These are phyloP conservation scores for Macropis europaea DNA, from an alignment of 2,888 invertebrate genomes.

Conservation along the genomic window DNA sequence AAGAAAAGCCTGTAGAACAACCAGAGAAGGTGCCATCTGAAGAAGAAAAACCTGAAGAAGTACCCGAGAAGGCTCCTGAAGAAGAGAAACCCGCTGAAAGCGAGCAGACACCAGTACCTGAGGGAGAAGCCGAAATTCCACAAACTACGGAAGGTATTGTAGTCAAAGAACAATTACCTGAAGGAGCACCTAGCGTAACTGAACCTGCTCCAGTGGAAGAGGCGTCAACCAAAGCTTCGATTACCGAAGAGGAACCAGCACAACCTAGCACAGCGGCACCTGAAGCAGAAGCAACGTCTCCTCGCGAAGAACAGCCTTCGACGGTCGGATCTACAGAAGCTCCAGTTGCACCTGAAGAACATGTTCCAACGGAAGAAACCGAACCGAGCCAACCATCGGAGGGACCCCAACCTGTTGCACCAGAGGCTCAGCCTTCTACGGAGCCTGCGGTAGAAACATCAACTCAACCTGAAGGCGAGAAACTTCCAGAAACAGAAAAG, in stretches of 20 bases:
- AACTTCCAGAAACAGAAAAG: constrained; percentile 15
- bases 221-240: constrained; percentile 36
- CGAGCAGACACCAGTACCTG: constrained; percentile 36
- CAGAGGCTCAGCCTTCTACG: constrained; percentile 17
- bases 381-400: constrained; percentile 19
- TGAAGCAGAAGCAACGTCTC: constrained; percentile 22
- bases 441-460: constrained; percentile 42
- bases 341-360: constrained; percentile 21
- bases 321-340: constrained; percentile 25
- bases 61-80: constrained; percentile 20
- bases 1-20: neutral
- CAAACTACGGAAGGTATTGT: constrained; percentile 18
- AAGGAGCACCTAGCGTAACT: constrained; percentile 18
- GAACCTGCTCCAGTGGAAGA: constrained; percentile 29
- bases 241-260: constrained; percentile 7
- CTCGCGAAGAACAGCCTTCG: constrained; percentile 17
- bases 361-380: constrained; percentile 1
- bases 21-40: neutral
- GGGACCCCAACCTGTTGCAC: neutral
- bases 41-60: constrained; percentile 18
- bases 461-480: constrained; percentile 18
- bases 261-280: constrained; percentile 19
- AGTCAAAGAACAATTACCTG: constrained; percentile 17
- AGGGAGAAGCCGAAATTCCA: constrained; percentile 24
- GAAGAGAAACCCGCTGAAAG: constrained; percentile 20